Evolutionary conservation across 2,113 vertebrate species (phyloP), one percentile per base, ranked within the genome.

Genomic region (Chamaetylas fuelleborni): DNA sequence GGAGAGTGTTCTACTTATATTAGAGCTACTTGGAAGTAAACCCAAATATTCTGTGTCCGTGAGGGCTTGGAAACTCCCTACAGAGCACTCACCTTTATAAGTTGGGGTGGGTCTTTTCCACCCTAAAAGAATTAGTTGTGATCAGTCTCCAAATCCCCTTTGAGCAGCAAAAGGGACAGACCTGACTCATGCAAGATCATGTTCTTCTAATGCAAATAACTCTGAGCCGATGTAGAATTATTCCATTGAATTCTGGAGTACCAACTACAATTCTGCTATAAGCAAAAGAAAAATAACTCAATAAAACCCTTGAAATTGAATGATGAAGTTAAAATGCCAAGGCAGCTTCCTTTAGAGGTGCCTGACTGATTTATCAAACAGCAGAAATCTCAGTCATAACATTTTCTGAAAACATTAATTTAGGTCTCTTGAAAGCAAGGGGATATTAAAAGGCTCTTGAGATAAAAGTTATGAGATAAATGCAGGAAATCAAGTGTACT

Each of bases 391-490:
- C 47, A 40, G 65, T 60, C 56, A 28, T 60, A 60, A 61, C 34
- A 5, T 81, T 93, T 78, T 92, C 70, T 93, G 81, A 81, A 92
- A 83, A 74, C 70, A 61, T 92, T 74, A 43, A 92, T 96, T 89
- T 94, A 64, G 33, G 23, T 71, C 86, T 95, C 69, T 84, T 84
- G 88, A 90, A 95, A 96, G 86, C 53, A 76, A 82, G 61, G 38
- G 48, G 71, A 60, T 96, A 85, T 93, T 95, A 77, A 88, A 89
- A 76, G n/a, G 66, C 70, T 91, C 73, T 90, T 67, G 78, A 95
- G 81, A 89, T 81, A 91, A 90, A 81, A 95, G 48, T 24, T 61
- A 7, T 25, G 43, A 85, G 61, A 72, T 82, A 82, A 85, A 87
- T 82, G 82, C 65, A 93, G 73, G 67, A 86, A 92, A 81, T 74